Percentiles rank a stretch among this genome's conserved stretches.
Evolutionary conservation across 2,797 vertebrate genomes (phyloP).

Genomic region (Sebastes taczanowskii): DNA sequence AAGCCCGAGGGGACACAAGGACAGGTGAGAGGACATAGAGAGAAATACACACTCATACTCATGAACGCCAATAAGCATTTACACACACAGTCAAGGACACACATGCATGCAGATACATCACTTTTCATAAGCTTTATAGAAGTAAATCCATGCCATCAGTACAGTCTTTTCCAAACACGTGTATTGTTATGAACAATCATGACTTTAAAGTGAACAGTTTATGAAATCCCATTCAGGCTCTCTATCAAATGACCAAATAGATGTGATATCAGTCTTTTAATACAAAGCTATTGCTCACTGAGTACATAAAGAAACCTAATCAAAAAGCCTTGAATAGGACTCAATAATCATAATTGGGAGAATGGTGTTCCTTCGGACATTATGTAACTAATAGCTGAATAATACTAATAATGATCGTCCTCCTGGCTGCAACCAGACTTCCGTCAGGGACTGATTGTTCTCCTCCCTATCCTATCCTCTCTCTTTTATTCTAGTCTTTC

Average conservation of each 20-base stretch:
- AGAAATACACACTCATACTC: conserved; percentile 23
- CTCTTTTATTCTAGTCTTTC: conserved; percentile 72
- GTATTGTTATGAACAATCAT: conserved; percentile 20
- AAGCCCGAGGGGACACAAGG: conserved; percentile 53
- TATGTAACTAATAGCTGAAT: conserved; percentile 52
- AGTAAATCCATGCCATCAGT: not conserved
- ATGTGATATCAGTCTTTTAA: conserved; percentile 6
- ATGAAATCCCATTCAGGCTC: conserved; percentile 15
- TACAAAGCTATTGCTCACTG: conserved; percentile 3
- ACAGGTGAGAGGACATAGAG: conserved; percentile 24
- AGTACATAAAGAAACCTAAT: conserved; percentile 17
- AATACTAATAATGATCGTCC: conserved; percentile 57
- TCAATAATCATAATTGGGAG: conserved; percentile 21
- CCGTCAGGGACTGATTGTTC: conserved; percentile 61
- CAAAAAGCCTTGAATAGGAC: conserved; percentile 9
- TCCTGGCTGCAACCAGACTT: conserved; percentile 29
- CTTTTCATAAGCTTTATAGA: not conserved
- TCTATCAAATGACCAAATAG: conserved; percentile 18
- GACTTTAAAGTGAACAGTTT: not conserved
- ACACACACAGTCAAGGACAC: not conserved
- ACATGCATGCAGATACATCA: not conserved
- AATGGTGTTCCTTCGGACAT: conserved; percentile 7
- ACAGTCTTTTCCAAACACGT: not conserved
- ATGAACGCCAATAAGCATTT: not conserved
- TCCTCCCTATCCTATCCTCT: conserved; percentile 39